phyloP scores from a whole-genome alignment of 2,888 invertebrate genomes.

The Miltochrista miniata region DNA sequence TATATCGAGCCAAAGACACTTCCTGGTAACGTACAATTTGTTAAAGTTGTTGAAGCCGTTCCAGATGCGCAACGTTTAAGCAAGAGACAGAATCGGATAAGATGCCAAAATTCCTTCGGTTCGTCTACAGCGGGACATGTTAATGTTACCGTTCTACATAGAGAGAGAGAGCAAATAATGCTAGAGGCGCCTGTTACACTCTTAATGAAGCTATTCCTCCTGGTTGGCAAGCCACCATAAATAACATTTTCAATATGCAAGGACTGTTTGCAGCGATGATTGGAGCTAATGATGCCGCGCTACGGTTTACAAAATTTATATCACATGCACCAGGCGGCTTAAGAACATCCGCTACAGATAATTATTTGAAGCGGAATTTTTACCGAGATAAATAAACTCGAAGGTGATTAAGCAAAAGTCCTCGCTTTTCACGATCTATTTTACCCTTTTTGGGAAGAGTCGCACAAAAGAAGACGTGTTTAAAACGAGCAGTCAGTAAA shows the following conservation, averaged over 20 bases:
- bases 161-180: constrained; percentile 1
- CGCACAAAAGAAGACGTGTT: no score
- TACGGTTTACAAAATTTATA: no score
- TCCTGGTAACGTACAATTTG: background rate
- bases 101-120: constrained; percentile 8
- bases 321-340: no score
- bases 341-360: no score
- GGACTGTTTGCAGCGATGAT: background rate
- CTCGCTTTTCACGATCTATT: no score
- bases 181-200: constrained; percentile 4
- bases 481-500: no score
- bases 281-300: no score
- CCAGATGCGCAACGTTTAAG: constrained; percentile 1
- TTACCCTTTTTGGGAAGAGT: no score
- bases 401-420: no score
- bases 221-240: background rate
- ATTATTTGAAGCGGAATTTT: no score
- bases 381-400: no score
- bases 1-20: background rate
- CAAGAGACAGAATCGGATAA: constrained; percentile 1
- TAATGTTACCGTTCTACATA: constrained; percentile 1
- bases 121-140: background rate
- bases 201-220: background rate
- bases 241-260: background rate
- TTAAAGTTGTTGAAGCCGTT: constrained; percentile 1